Conservation (phyloP, 2,113 vertebrate species). For the Buteo buteo region DNA sequence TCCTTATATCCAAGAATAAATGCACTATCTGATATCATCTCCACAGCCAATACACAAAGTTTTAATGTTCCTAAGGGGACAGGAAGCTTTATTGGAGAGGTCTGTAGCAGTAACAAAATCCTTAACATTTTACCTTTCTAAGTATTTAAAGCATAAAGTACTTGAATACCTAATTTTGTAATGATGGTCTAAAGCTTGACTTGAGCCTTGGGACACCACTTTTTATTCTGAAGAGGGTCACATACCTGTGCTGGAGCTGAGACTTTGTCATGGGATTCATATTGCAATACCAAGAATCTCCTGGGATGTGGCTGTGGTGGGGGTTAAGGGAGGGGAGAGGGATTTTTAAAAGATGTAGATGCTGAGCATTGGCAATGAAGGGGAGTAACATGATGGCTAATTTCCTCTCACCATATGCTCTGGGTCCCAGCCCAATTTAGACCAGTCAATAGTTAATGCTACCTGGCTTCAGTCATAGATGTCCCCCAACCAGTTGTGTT, state of each 20-base stretch:
- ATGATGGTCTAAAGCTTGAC: neutral
- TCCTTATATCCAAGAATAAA: neutral
- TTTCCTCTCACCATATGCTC: neutral
- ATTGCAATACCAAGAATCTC: neutral
- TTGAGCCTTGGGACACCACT: neutral
- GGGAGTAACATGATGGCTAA: neutral
- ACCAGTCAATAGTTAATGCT: neutral
- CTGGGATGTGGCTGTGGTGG: neutral
- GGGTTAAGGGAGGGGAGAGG: neutral
- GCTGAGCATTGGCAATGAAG: neutral
- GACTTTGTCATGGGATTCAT: neutral
- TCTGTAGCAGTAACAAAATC: neutral
- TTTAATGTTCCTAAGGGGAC: neutral
- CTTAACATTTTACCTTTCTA: neutral
- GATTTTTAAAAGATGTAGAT: neutral
- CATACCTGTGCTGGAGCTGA: neutral
- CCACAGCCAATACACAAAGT: neutral
- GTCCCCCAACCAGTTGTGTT: neutral
- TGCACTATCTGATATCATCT: neutral
- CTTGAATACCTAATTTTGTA: neutral
- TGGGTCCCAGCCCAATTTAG: neutral
- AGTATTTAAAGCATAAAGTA: neutral
- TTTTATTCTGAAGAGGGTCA: neutral
- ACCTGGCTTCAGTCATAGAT: neutral
- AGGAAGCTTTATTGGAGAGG: neutral